These are phyloP conservation scores for Bombus breviceps DNA, from an alignment of 1,140 invertebrate species.

Conservation along the genomic window DNA sequence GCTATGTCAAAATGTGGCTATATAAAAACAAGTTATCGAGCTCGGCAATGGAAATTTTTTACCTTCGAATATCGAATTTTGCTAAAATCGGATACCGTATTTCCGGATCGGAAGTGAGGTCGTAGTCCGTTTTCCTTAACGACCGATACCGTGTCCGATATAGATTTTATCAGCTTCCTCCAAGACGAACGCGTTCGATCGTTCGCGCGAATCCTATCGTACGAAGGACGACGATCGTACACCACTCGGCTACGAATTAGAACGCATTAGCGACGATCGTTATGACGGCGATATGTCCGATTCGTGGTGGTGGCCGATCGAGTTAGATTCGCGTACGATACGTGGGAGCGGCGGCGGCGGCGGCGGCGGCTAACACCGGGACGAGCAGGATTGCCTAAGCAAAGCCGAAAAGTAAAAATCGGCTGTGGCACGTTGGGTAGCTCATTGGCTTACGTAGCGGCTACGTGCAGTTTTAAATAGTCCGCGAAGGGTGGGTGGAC, in stretches of 20 bases:
- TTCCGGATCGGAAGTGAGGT: not conserved
- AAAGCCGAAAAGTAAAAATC: not conserved
- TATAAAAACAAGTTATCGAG: not conserved
- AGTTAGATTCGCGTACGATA: no score
- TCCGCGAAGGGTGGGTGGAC: conserved; percentile 72
- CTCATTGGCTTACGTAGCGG: conserved; percentile 59
- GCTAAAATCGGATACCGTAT: not conserved
- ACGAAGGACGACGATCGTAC: conserved; percentile 7
- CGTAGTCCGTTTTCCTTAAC: not conserved
- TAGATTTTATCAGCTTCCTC: not conserved
- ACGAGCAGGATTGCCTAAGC: not conserved
- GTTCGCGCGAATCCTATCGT: no score
- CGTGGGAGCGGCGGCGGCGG: no score
- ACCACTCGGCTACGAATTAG: not conserved
- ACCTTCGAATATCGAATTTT: not conserved
- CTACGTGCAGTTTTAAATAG: conserved; percentile 82
- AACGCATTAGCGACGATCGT: not conserved
- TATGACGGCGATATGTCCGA: not conserved
- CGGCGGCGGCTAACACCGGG: not conserved
- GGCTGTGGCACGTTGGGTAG: not conserved
- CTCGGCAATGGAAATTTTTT: no score
- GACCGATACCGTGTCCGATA: not conserved
- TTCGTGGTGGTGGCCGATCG: not conserved
- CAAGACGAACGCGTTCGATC: not conserved
- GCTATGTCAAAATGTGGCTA: not conserved